Base-by-base conservation (phyloP, 2,113 vertebrate species). In the Dascyllus trimaculatus region DNA sequence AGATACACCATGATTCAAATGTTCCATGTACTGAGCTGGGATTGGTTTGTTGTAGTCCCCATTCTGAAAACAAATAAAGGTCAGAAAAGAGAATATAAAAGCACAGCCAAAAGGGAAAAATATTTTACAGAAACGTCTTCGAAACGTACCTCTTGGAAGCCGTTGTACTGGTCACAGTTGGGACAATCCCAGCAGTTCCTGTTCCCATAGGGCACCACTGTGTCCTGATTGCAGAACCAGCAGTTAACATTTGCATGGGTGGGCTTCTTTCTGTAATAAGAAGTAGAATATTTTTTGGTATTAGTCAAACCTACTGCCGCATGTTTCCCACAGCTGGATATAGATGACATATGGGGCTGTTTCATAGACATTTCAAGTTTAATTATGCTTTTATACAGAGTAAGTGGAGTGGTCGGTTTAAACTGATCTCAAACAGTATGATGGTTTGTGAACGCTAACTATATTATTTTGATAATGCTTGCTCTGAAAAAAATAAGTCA, bases 11-110 rank as follows among this genome's bases (percentile, higher is more conserved):
- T 99, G 97, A 92, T 99, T 99, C 11, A 99, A 95, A 88, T 99
- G 95, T 53, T 99, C 97, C 94, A 96, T 93, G 91, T 97, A 96
- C 92, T 99, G 98, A 5, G 98, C 98, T 0, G 98, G 98, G 75
- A 99, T 99, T 0, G 97, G 96, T 85, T 99, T 99, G 93, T 99
- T 99, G 94, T 99, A 99, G 90, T 99, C 98, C 0, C 98, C 98
- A 35, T 99, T 99, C 98, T 99, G 85, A 51, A 71, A 81, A 63
- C 14, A 60, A 26, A 49, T 17, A 43, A 40, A 4, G 40, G 56
- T 58, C 4, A 63, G 56, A 35, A 70, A 46, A 52, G 19, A n/a
- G 0, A 15, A 0, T 8, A 35, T 3, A 18, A 18, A 4, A 53
- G 53, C 4, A 70, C 22, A 0, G 1, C 9, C 59, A 29, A 13